Percentiles rank a stretch among this genome's conserved stretches.
phyloP scores from a whole-genome alignment of 2,797 vertebrate genomes.

The Myripristis jacobus region DNA sequence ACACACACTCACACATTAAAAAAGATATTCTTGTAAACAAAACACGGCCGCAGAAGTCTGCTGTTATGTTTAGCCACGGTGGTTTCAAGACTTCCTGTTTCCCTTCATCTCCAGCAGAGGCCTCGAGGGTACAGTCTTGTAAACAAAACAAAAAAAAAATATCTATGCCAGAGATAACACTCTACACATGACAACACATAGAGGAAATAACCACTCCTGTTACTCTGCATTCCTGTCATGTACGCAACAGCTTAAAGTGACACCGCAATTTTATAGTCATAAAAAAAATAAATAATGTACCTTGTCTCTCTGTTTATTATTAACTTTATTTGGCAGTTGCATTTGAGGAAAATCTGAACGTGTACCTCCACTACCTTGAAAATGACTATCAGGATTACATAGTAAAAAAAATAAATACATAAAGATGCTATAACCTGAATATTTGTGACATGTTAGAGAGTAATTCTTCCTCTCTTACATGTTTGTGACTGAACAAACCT shows the following conservation, averaged over 20 bases:
- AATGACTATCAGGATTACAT: background rate
- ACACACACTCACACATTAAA: slow-evolving; percentile 1
- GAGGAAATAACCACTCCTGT: slow-evolving; percentile 23
- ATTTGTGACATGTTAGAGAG: no score
- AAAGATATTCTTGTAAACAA: slow-evolving; percentile 4
- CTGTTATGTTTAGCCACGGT: slow-evolving; percentile 34
- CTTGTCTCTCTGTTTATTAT: slow-evolving; percentile 3
- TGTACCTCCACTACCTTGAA: background rate
- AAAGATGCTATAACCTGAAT: no score
- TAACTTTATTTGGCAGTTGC: background rate
- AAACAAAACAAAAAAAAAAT: no score
- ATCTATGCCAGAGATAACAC: slow-evolving; percentile 23
- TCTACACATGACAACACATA: slow-evolving; percentile 47
- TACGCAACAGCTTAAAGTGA: slow-evolving; percentile 14
- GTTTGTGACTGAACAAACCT: no score
- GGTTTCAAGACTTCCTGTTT: slow-evolving; percentile 52
- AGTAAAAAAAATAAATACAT: no score
- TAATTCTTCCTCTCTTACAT: no score
- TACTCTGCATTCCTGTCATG: slow-evolving; percentile 42
- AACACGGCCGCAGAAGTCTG: slow-evolving; percentile 22
- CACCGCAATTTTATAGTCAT: slow-evolving; percentile 37
- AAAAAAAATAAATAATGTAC: slow-evolving; percentile 21
- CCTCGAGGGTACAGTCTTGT: slow-evolving; percentile 3
- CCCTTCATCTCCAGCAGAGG: slow-evolving; percentile 17
- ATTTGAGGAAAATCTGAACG: background rate